These are phyloP conservation scores for Xiphorhynchus elegans DNA, from an alignment of 2,113 vertebrate genomes.

Conservation along the genomic window DNA sequence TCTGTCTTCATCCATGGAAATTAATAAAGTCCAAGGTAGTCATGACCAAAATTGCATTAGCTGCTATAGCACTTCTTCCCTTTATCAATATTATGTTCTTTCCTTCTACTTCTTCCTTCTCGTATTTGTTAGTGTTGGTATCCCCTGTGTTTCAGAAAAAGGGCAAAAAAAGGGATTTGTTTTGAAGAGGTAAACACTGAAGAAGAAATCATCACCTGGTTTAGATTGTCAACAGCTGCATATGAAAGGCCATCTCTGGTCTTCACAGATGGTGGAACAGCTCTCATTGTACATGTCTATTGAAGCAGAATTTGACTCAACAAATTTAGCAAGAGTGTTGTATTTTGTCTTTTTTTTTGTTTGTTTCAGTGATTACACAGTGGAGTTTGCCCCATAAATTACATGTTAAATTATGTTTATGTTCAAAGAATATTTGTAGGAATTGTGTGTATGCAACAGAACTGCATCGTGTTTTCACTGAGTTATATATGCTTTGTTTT, in stretches of 20 bases:
- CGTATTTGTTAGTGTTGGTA: neutral
- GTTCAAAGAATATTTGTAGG: neutral
- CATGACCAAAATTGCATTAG: neutral
- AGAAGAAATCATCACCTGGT: neutral
- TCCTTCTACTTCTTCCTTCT: slow-evolving; percentile 4
- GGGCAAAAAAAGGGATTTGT: slow-evolving; percentile 29
- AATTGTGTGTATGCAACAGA: neutral
- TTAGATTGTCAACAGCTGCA: neutral
- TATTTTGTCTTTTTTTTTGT: neutral
- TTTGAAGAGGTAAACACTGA: neutral
- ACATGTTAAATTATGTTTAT: neutral
- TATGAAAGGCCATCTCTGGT: neutral
- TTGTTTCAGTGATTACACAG: neutral
- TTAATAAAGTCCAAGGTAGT: neutral
- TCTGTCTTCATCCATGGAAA: neutral
- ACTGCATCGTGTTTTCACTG: neutral
- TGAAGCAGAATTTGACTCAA: neutral
- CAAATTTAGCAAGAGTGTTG: neutral
- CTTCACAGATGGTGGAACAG: neutral
- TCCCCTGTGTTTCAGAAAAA: slow-evolving; percentile 15
- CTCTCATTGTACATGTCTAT: neutral
- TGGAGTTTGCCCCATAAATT: neutral
- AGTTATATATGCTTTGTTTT: neutral
- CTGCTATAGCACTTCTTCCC: neutral
- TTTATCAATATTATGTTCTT: neutral